phyloP scores from a whole-genome alignment of 2,888 invertebrate genomes.

The Rapana venosa region DNA sequence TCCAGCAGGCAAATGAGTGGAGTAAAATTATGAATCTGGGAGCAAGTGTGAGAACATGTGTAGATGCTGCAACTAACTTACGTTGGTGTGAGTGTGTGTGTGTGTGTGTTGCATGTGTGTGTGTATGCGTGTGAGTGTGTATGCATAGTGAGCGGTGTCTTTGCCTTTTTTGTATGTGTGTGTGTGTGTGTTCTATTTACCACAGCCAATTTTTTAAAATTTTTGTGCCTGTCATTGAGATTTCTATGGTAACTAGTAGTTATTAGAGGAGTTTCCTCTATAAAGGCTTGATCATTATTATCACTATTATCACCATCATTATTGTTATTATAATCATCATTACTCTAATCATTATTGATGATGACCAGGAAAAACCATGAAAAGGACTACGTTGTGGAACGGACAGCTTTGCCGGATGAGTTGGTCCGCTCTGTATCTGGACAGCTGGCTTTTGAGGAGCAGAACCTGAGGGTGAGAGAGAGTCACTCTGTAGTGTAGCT shows the following conservation, averaged over 20 bases:
- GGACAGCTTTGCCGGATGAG: conserved; percentile 79
- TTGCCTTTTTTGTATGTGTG: neutral
- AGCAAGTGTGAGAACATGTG: too few species aligned
- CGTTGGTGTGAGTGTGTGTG: neutral
- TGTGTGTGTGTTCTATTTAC: neutral
- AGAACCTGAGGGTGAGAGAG: conserved; percentile 74
- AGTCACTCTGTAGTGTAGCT: neutral
- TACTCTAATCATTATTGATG: too few species aligned
- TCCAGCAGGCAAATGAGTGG: too few species aligned
- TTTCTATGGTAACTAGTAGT: too few species aligned
- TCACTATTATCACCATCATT: neutral
- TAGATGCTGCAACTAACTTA: too few species aligned
- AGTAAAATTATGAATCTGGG: too few species aligned
- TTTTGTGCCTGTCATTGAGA: too few species aligned
- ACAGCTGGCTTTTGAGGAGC: conserved; percentile 80
- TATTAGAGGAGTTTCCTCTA: too few species aligned
- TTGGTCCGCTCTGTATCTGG: conserved; percentile 79
- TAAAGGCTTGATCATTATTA: too few species aligned
- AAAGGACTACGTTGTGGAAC: conserved; percentile 80
- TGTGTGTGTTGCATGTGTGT: neutral
- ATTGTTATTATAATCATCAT: neutral
- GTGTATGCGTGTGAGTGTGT: neutral
- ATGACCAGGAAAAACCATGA: conserved; percentile 80
- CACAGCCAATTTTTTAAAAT: too few species aligned
- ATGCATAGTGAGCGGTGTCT: neutral